Base-by-base conservation (phyloP, 2,113 vertebrate genomes). In the Shinisaurus crocodilurus region DNA sequence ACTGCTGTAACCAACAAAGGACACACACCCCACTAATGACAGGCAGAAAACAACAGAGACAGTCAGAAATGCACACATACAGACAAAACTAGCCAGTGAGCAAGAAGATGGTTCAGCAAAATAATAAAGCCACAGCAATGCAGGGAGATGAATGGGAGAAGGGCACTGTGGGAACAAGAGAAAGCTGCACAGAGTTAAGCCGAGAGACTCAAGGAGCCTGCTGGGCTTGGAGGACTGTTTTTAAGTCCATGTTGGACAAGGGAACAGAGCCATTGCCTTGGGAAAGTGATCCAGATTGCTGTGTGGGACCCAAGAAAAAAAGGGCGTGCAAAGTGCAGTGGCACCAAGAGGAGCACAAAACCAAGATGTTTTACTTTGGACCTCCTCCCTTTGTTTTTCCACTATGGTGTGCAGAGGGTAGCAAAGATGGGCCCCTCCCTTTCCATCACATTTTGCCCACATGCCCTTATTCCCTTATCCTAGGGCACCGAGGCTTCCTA, bases 11-110 rank as follows among this genome's bases (percentile, higher is more conserved):
- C 5, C 84, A 25, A 37, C n/a, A 63, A 32, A 45, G 57, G 50
- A 86, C 89, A 34, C 27, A 90, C 9, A 40, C 88, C 23, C 23
- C 25, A 67, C 1, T 23, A 89, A 72, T 72, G n/a, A 65, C 83
- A 79, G 67, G 65, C 65, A 63, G 54, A 45, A 83, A 48, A n/a
- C 76, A 77, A 54, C 5, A 23, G 65, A 50, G 60, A 67, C 37
- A 84, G 13, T 76, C 79, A 65, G n/a, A 63, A 5, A 54, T 54
- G 54, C 27, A 91, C 25, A 79, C 4, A 91, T 13, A 74, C 72
- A n/a, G n/a, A 90, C 16, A 70, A 65, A 83, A 57, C 65, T 67
- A 93, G 79, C 86, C 87, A 85, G 90, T 57, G 40, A 92, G 72
- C 57, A 86, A 88, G 69, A 6, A 90, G 89, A 67, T 45, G 75